Evolutionary conservation across 2,113 vertebrate genomes (phyloP), one percentile per base, ranked within the genome.

Genomic region (Arothron firmamentum): DNA sequence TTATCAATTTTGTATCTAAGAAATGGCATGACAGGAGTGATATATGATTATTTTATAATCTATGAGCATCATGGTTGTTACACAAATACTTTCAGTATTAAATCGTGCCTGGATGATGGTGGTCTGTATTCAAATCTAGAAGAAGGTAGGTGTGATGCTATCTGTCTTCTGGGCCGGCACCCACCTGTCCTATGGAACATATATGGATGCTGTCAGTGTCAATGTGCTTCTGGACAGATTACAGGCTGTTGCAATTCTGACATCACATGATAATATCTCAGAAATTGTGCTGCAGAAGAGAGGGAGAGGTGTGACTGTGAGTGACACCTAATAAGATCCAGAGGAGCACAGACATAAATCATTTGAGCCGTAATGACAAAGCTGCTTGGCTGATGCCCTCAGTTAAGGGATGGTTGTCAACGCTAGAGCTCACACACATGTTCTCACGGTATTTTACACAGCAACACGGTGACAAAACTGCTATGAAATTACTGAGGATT

Each of bases 311-410:
- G 66, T 17, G 64, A 78, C 70, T 49, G 31, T 82, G 80, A 81
- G 66, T 65, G 85, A 81, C 76, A 57, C 58, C 68, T 78, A 79
- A 83, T 81, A 69, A 85, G 74, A 80, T 70, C 59, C 57, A 52
- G 64, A 67, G 68, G 66, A 65, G 23, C 56, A 70, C 70, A n/a
- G 52, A 65, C 67, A 79, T 84, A 80, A 83, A 80, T 85, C 80
- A 85, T 50, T 50, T 16, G 45, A 58, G 17, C 14, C 46, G 3
- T 48, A 20, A 57, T 66, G 69, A 66, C 66, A 68, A 52, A 43
- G 21, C 59, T 46, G 61, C 62, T 70, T 52, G n/a, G 51, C 62
- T 14, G 72, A 50, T 74, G 77, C 70, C 75, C 65, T 77, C 50
- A 21, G 71, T 78, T 75, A 77, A 70, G 45, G 67, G 8, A 11